A percentile compares a stretch with the other conserved stretches of the same genome.
These are phyloP conservation scores for Paramacrobiotus metropolitanus DNA, from an alignment of 1,140 invertebrate species.

Conservation along the genomic window DNA sequence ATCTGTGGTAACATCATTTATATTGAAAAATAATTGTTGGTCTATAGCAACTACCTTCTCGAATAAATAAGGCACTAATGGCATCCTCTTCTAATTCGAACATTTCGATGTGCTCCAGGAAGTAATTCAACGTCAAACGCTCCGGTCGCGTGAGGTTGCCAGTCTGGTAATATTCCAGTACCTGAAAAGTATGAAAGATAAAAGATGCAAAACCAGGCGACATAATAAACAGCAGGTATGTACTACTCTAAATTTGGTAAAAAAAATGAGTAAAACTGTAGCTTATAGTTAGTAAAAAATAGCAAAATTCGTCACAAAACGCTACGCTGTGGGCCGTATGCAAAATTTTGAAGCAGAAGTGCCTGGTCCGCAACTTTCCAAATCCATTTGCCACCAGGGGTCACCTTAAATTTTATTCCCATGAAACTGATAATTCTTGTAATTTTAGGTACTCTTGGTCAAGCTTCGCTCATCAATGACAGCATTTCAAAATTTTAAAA, in stretches of 20 bases:
- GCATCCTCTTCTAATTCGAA: not conserved
- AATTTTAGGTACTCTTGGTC: no score
- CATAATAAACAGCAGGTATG: not conserved
- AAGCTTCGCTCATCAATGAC: no score
- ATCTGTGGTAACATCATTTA: no score
- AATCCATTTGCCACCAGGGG: no score
- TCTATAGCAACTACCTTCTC: not conserved
- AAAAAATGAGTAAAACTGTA: not conserved
- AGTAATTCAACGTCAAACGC: constrained; percentile 1
- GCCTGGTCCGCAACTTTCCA: no score
- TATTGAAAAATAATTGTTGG: not conserved
- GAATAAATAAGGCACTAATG: not conserved
- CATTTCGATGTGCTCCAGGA: not conserved
- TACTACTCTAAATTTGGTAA: not conserved
- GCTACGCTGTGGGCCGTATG: not conserved
- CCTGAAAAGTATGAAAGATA: not conserved
- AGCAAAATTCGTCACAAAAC: not conserved
- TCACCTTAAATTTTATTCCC: no score
- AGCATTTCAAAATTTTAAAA: no score
- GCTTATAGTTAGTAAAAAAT: no score
- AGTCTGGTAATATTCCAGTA: not conserved
- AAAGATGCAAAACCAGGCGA: not conserved
- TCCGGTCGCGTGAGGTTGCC: not conserved
- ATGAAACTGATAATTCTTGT: no score
- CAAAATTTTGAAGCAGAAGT: no score